A percentile compares a stretch with the other conserved stretches of the same genome.
These are phyloP conservation scores for Rhysida immarginata DNA, from an alignment of 1,140 invertebrate species.

Conservation along the genomic window DNA sequence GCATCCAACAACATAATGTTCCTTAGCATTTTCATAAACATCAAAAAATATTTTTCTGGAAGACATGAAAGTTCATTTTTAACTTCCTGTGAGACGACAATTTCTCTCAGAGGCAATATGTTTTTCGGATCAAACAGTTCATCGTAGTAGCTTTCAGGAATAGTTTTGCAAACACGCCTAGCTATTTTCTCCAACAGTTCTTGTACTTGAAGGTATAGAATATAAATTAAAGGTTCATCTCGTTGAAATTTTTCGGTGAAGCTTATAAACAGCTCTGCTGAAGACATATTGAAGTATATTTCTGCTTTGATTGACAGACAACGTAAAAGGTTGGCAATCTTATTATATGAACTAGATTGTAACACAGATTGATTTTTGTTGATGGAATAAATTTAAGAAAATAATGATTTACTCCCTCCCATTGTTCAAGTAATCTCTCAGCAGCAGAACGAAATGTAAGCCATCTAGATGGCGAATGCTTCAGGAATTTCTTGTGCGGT, in stretches of 20 bases:
- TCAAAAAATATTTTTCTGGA: neutral
- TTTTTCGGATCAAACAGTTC: neutral
- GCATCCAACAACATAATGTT: neutral
- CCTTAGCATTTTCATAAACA: neutral
- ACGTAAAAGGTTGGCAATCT: slow-evolving; percentile 1
- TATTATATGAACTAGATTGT: slow-evolving; percentile 7
- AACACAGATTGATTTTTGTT: slow-evolving; percentile 8
- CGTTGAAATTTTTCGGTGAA: too few species aligned
- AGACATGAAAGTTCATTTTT: neutral
- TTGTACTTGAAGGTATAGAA: too few species aligned
- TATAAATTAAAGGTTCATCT: too few species aligned
- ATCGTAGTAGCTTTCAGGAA: neutral
- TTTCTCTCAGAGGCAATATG: neutral
- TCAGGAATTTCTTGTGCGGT: neutral
- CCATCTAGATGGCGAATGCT: slow-evolving; percentile 1
- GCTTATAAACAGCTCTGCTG: too few species aligned
- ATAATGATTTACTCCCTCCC: slow-evolving; percentile 10
- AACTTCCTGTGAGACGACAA: neutral
- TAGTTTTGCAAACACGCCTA: neutral
- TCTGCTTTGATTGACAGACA: too few species aligned
- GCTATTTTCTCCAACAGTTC: neutral
- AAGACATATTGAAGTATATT: too few species aligned
- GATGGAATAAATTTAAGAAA: slow-evolving; percentile 13
- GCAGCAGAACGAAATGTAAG: slow-evolving; percentile 15
- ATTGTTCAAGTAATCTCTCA: slow-evolving; percentile 14